A percentile compares a stretch with the other conserved stretches of the same genome.
Conservation (phyloP, 2,888 invertebrate genomes). For the Agonopterix heracliana region DNA sequence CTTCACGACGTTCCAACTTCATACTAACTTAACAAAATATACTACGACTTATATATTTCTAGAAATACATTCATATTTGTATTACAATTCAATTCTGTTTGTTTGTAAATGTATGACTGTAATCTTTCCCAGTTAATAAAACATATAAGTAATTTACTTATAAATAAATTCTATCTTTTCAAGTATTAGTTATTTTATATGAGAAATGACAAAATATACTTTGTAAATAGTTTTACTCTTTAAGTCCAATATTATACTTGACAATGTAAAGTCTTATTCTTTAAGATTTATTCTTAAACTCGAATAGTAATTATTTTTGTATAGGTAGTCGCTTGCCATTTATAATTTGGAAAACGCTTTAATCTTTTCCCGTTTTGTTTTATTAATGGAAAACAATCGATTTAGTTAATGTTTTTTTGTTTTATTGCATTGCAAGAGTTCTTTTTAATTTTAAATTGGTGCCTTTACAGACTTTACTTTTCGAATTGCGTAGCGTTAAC, state of each 20-base stretch:
- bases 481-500: constrained; percentile 2
- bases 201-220: constrained; percentile 1
- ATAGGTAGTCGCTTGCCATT: constrained; percentile 55
- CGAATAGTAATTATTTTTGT: constrained; percentile 37
- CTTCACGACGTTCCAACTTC: too few species aligned
- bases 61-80: too few species aligned
- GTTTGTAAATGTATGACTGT: too few species aligned
- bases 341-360: constrained; percentile 5
- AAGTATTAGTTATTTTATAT: neutral
- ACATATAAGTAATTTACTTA: too few species aligned
- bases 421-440: constrained; percentile 4
- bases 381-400: constrained; percentile 18
- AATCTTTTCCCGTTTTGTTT: constrained; percentile 11
- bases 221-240: constrained; percentile 9
- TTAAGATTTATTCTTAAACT: constrained; percentile 20
- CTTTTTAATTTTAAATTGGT: constrained; percentile 1
- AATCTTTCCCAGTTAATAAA: too few species aligned
- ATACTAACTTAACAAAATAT: too few species aligned
- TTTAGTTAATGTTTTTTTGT: constrained; percentile 7
- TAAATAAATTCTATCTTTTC: neutral
- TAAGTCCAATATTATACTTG: constrained; percentile 3
- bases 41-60: too few species aligned
- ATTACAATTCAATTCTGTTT: too few species aligned
- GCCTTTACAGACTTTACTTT: constrained; percentile 4
- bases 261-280: neutral